Conservation (phyloP, 2,113 vertebrate genomes). For the Herpetotheres cachinnans region DNA sequence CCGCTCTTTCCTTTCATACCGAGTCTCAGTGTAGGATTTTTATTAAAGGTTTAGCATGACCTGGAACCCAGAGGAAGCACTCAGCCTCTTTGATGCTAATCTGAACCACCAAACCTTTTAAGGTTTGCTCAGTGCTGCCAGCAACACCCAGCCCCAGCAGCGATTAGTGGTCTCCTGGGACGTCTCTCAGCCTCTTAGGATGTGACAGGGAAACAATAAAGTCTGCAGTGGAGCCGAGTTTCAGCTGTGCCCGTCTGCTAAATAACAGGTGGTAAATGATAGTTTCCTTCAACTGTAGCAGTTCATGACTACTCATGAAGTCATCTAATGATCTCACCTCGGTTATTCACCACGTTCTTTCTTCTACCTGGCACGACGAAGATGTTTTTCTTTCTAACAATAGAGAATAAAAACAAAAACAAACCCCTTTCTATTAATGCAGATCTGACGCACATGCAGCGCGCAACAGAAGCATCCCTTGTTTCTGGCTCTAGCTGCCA, state of each 20-base stretch:
- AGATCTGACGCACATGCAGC: background rate
- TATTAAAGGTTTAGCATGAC: background rate
- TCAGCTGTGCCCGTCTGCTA: conserved; percentile 42
- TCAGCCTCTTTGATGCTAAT: conserved; percentile 12
- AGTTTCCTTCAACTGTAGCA: conserved; percentile 53
- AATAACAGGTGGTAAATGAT: conserved; percentile 19
- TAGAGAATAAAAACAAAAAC: background rate
- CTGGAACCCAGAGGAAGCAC: conserved; percentile 23
- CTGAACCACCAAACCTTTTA: conserved; percentile 20
- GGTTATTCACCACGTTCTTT: conserved; percentile 9
- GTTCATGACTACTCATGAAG: conserved; percentile 4
- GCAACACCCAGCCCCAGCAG: conserved; percentile 29
- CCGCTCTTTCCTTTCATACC: background rate
- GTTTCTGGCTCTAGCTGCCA: background rate
- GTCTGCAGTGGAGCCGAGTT: background rate
- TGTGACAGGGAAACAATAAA: conserved; percentile 43
- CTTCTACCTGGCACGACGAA: background rate
- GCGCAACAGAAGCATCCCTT: background rate
- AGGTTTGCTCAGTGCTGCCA: background rate
- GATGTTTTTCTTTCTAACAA: conserved; percentile 27
- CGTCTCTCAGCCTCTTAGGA: conserved; percentile 10
- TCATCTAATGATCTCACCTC: conserved; percentile 42
- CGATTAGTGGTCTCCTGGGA: conserved; percentile 38
- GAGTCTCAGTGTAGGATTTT: background rate
- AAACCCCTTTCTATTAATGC: background rate